Base-by-base conservation (phyloP, 2,113 vertebrate genomes). In the Dolichotis patagonum region DNA sequence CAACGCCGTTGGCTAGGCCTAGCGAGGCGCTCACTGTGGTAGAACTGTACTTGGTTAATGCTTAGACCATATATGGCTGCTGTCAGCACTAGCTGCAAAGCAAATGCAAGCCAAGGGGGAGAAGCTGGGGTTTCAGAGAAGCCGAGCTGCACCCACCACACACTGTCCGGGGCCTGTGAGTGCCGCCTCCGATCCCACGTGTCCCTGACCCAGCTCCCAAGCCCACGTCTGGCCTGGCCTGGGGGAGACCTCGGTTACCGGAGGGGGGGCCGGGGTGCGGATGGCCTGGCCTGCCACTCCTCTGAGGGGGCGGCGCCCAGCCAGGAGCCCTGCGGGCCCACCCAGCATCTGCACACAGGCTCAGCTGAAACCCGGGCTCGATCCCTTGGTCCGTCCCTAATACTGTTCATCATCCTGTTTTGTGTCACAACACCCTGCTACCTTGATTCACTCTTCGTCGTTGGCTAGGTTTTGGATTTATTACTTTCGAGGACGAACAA, bases 381-480 rank as follows among this genome's bases (percentile, higher is more conserved):
- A 99, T 98, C 99, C 99, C 99, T 99, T 98, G 99, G 99, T 99
- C 99, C 98, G 98, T 99, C 99, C 99, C 99, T 99, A 99, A 99
- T 99, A 99, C 99, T 99, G 99, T 99, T 99, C 99, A 99, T 99
- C 99, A 99, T 99, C 99, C 99, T 99, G 99, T 99, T 99, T 99
- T 99, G 99, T 99, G 99, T 99, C 99, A 99, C 99, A 99, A 99
- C 99, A 99, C 99, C 99, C 99, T 99, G 99, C 99, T 99, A 99
- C 99, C 99, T 99, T 99, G 99, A 99, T 99, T 99, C 99, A 99
- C 99, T 99, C 99, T 99, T 99, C 99, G 99, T 99, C 99, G 99
- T 99, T 99, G 99, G 99, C 99, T 99, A 99, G 99, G 99, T 99
- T 99, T 99, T 99, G 99, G 99, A 99, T 99, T 99, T 99, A 99